phyloP scores from a whole-genome alignment of 2,888 invertebrate genomes.

The Caradrina clavipalpis region DNA sequence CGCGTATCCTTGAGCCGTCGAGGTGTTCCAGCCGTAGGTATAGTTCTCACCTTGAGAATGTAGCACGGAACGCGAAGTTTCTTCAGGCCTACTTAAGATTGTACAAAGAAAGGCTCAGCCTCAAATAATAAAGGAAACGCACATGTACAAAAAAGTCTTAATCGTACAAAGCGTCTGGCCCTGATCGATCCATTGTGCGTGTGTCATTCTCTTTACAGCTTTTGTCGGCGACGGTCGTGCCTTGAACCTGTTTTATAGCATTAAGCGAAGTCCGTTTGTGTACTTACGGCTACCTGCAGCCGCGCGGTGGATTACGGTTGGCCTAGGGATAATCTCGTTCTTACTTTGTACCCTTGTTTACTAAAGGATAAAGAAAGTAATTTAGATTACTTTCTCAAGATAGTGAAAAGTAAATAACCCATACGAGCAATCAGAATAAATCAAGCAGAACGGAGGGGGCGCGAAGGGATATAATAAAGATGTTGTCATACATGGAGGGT shows the following conservation, averaged over 20 bases:
- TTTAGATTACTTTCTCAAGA: constrained; percentile 25
- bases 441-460: constrained; percentile 58
- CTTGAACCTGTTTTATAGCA: constrained; percentile 67
- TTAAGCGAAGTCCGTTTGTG: constrained; percentile 53
- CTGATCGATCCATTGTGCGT: constrained; percentile 86
- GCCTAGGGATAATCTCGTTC: constrained; percentile 52
- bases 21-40: constrained; percentile 63
- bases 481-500: constrained; percentile 73
- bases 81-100: constrained; percentile 31
- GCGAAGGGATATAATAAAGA: constrained; percentile 74
- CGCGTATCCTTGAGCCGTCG: constrained; percentile 65
- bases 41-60: constrained; percentile 64
- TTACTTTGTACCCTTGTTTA: constrained; percentile 46
- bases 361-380: constrained; percentile 21
- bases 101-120: constrained; percentile 51
- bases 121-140: constrained; percentile 53
- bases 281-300: constrained; percentile 55
- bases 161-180: constrained; percentile 75
- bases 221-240: constrained; percentile 68
- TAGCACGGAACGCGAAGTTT: constrained; percentile 36
- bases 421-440: constrained; percentile 61
- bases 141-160: constrained; percentile 53
- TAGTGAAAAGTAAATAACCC: constrained; percentile 28
- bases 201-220: constrained; percentile 78
- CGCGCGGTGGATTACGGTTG: constrained; percentile 37